Evolutionary conservation across 2,888 invertebrate genomes (phyloP).

Genomic region (Agrotis segetum): DNA sequence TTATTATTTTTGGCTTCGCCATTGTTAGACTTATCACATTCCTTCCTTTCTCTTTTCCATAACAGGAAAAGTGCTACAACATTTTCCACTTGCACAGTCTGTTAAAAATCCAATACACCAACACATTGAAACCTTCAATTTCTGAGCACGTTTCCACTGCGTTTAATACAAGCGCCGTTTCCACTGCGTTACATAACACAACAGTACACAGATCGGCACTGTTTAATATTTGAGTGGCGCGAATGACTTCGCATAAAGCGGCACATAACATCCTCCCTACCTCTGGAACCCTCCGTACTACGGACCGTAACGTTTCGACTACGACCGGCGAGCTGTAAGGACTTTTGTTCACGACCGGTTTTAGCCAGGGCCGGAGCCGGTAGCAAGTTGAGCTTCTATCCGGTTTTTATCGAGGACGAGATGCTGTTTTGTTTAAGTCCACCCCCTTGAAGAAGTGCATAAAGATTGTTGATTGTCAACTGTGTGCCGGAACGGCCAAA

Average conservation of each 20-base stretch:
- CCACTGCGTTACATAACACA: slow-evolving; percentile 39
- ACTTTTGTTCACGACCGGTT: background rate
- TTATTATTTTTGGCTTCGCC: too few relatives aligned
- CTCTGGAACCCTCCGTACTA: slow-evolving; percentile 15
- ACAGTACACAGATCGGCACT: slow-evolving; percentile 53
- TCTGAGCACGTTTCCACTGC: slow-evolving; percentile 15
- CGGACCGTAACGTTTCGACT: slow-evolving; percentile 15
- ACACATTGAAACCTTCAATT: slow-evolving; percentile 15
- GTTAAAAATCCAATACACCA: slow-evolving; percentile 10
- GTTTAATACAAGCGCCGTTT: slow-evolving; percentile 28
- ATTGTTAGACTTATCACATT: background rate
- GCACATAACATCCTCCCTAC: slow-evolving; percentile 52
- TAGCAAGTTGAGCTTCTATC: background rate
- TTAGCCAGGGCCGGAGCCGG: background rate
- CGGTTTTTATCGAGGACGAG: background rate
- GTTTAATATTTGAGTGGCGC: slow-evolving; percentile 63
- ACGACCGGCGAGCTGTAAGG: slow-evolving; percentile 1
- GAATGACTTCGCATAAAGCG: slow-evolving; percentile 65
- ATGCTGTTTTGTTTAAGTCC: background rate
- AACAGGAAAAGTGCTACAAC: background rate
- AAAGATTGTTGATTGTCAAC: background rate
- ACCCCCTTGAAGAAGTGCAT: background rate
- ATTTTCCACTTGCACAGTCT: background rate
- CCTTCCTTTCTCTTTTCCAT: background rate
- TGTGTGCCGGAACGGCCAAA: background rate